Conservation (phyloP, 1,140 invertebrate genomes). For the Polypedilum pembai region DNA sequence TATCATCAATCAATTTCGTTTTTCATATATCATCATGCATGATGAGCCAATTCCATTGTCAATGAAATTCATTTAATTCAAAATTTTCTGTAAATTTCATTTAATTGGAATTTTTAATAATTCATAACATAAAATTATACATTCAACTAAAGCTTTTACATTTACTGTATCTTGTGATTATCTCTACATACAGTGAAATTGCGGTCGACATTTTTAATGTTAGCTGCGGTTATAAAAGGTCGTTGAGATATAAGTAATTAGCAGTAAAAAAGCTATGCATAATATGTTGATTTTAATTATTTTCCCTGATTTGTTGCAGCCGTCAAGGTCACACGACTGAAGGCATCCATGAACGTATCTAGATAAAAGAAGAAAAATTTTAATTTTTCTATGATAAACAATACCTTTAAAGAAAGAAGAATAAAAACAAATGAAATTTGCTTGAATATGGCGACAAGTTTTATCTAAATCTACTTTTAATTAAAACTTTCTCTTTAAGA, state of each 20-base stretch:
- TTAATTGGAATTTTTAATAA: not conserved
- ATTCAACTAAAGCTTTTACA: not conserved
- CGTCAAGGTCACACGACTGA: conserved; percentile 81
- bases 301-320: conserved; percentile 55
- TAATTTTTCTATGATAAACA: no score
- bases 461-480: no score
- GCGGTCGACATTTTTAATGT: not conserved
- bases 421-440: no score
- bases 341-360: conserved; percentile 81
- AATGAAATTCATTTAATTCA: not conserved
- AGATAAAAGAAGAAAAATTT: conserved; percentile 29
- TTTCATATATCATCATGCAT: conserved; percentile 12
- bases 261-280: conserved; percentile 10
- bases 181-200: not conserved
- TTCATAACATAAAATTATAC: not conserved
- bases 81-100: not conserved
- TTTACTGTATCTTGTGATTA: not conserved
- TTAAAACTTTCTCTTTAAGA: no score
- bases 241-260: not conserved
- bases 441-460: no score
- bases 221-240: conserved; percentile 9
- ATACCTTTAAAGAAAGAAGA: no score
- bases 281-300: conserved; percentile 12
- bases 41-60: not conserved
- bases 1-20: not conserved